A percentile compares a stretch with the other conserved stretches of the same genome.
phyloP scores from a whole-genome alignment of 2,888 invertebrate genomes.

The Eurois occulta region DNA sequence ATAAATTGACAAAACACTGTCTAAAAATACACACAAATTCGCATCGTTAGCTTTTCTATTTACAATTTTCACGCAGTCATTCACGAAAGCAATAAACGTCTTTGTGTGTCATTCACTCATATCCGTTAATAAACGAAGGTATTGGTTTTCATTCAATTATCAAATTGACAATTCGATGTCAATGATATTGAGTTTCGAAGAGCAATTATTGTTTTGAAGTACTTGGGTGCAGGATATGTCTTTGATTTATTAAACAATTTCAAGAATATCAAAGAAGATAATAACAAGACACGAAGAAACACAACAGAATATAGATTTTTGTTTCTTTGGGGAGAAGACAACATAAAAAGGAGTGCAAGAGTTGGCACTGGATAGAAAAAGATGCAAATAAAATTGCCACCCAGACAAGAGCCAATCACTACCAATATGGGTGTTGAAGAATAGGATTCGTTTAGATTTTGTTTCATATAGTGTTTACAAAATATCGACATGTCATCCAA shows the following conservation, averaged over 20 bases:
- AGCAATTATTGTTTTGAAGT: slow-evolving; percentile 1
- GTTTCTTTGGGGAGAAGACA: background rate
- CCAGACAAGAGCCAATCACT: background rate
- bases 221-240: background rate
- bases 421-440: background rate
- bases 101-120: slow-evolving; percentile 31
- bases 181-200: slow-evolving; percentile 25
- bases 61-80: slow-evolving; percentile 25
- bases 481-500: too few species aligned
- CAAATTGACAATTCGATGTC: slow-evolving; percentile 23
- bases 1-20: background rate
- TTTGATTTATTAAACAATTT: slow-evolving; percentile 1
- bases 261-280: background rate
- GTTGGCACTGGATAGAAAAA: background rate
- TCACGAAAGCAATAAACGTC: slow-evolving; percentile 38
- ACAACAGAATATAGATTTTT: background rate
- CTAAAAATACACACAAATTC: slow-evolving; percentile 34
- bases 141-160: slow-evolving; percentile 45
- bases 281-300: background rate
- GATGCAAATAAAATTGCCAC: background rate
- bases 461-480: too few species aligned
- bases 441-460: background rate
- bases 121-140: slow-evolving; percentile 9
- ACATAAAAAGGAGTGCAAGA: background rate
- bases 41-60: slow-evolving; percentile 4